A percentile compares a stretch with the other conserved stretches of the same genome.
Evolutionary conservation across 2,113 vertebrate genomes (phyloP).

Genomic region (Motacilla tschutschensis): DNA sequence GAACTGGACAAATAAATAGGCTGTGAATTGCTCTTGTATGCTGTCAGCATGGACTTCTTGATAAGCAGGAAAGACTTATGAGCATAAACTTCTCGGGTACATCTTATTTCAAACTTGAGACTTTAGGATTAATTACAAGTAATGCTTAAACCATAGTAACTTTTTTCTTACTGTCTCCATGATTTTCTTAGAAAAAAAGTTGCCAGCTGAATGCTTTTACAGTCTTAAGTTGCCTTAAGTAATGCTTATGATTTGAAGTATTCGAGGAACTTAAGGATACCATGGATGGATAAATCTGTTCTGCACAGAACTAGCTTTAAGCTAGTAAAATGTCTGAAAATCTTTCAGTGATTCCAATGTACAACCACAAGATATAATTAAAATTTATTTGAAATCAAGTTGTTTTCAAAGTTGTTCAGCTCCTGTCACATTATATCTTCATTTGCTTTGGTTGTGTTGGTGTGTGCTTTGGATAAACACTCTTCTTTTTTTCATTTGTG

Average conservation of each 20-base stretch:
- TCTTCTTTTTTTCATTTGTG: neutral
- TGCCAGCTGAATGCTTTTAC: neutral
- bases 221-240: neutral
- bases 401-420: neutral
- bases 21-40: neutral
- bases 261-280: neutral
- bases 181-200: neutral
- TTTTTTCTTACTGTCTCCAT: neutral
- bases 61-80: neutral
- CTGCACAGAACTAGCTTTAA: neutral
- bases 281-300: neutral
- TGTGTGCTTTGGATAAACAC: neutral
- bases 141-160: neutral
- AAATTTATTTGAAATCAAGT: neutral
- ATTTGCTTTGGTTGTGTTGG: neutral
- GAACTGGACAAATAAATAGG: neutral
- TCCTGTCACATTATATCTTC: neutral
- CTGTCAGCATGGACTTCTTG: neutral
- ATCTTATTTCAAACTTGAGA: neutral
- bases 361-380: neutral
- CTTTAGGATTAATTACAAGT: neutral
- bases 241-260: neutral
- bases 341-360: neutral
- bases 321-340: neutral
- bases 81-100: neutral